Percentiles rank a stretch among this genome's conserved stretches.
Evolutionary conservation across 2,888 invertebrate species (phyloP).

Genomic region (Hirtodrosophila cameraria): DNA sequence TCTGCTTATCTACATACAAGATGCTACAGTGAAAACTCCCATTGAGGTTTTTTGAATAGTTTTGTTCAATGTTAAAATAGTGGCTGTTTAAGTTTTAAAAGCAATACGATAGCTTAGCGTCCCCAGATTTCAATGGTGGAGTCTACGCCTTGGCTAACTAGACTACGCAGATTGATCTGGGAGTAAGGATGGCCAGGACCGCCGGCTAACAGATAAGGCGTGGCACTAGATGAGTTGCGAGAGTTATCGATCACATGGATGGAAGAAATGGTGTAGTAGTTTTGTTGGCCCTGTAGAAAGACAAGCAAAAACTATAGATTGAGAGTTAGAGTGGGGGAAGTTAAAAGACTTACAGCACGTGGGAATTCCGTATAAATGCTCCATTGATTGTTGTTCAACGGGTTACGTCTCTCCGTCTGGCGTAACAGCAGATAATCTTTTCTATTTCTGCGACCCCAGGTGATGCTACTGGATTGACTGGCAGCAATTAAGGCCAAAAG

Average conservation of each 20-base stretch:
- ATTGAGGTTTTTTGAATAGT: background rate
- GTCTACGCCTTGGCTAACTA: constrained; percentile 57
- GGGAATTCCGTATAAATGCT: constrained; percentile 57
- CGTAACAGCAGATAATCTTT: constrained; percentile 51
- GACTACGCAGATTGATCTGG: constrained; percentile 57
- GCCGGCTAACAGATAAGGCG: constrained; percentile 57
- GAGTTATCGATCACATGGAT: constrained; percentile 69
- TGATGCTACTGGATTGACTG: constrained; percentile 50
- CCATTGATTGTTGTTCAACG: constrained; percentile 53
- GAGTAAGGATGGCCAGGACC: constrained; percentile 55
- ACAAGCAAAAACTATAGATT: background rate
- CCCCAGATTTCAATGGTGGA: constrained; percentile 72
- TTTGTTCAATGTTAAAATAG: too few species aligned
- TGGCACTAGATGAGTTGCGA: constrained; percentile 69
- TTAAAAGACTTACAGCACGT: constrained; percentile 45
- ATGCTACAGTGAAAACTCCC: constrained; percentile 45
- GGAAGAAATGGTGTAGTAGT: constrained; percentile 46
- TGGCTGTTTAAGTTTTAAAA: too few species aligned
- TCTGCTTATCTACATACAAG: constrained; percentile 36
- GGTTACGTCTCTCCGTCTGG: constrained; percentile 46
- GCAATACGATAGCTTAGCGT: constrained; percentile 29
- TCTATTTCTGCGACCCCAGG: constrained; percentile 53
- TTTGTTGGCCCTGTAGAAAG: constrained; percentile 48
- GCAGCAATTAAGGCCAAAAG: constrained; percentile 64
- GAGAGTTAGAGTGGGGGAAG: background rate